Percentiles rank a stretch among this genome's conserved stretches.
These are phyloP conservation scores for Aurelia aurita complex sp. Pacific DNA, from an alignment of 30 jellyfish, hydroid and myxozoan species.

Conservation along the genomic window DNA sequence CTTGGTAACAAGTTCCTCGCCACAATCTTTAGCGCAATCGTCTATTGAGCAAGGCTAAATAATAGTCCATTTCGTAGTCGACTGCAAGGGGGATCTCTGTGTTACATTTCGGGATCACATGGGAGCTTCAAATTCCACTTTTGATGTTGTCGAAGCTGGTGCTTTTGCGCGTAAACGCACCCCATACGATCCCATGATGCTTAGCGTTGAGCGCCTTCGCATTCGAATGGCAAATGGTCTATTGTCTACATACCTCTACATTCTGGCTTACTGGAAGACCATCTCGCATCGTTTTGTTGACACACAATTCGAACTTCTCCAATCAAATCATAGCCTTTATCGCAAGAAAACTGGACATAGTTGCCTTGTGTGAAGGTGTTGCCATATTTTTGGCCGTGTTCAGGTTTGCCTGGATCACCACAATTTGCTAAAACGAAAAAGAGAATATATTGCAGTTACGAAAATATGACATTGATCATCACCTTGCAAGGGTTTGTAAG, in stretches of 20 bases:
- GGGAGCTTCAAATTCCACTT: not conserved
- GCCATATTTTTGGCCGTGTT: conserved; percentile 25
- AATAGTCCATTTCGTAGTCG: no score
- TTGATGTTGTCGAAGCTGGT: not conserved
- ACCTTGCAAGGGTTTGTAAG: not conserved
- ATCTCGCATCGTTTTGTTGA: not conserved
- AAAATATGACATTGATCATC: not conserved
- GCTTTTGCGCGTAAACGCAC: no score
- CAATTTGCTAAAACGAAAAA: conserved; percentile 22
- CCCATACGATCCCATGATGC: no score
- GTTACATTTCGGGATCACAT: not conserved
- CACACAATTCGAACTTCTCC: not conserved
- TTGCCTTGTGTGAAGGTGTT: not conserved
- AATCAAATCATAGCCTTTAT: conserved; percentile 17
- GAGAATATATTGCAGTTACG: not conserved
- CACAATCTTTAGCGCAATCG: no score
- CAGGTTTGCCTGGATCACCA: conserved; percentile 54
- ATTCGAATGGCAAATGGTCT: no score
- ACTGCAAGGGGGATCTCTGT: no score
- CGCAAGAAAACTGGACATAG: conserved; percentile 5
- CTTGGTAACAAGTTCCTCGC: no score
- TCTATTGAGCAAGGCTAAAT: no score
- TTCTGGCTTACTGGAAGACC: not conserved
- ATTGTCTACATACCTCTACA: not conserved
- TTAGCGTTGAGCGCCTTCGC: no score